Evolutionary conservation across 2,113 vertebrate genomes (phyloP).

Genomic region (Zootoca vivipara): DNA sequence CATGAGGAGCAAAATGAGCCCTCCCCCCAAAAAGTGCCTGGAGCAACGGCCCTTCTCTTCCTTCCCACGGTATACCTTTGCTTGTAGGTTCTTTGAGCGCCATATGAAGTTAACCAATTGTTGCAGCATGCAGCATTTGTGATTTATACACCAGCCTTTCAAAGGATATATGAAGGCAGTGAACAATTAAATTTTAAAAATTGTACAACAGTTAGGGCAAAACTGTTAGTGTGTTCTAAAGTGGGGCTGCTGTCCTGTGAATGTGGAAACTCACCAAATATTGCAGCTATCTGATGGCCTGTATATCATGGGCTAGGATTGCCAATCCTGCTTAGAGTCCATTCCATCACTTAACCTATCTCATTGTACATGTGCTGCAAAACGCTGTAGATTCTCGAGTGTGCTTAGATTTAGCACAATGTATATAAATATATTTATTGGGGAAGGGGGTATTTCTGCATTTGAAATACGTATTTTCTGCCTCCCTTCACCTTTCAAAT

Average conservation of each 20-base stretch:
- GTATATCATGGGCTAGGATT: not conserved
- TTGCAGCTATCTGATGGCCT: no score
- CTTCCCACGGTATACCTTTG: no score
- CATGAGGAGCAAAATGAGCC: no score
- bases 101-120: not conserved
- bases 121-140: not conserved
- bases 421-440: no score
- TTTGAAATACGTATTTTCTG: not conserved
- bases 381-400: conserved; percentile 39
- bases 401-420: no score
- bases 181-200: not conserved
- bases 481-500: not conserved
- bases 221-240: not conserved
- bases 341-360: not conserved
- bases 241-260: not conserved
- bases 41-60: no score
- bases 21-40: no score
- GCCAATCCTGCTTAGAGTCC: not conserved
- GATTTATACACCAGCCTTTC: not conserved
- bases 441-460: not conserved
- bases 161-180: not conserved
- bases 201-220: not conserved
- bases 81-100: no score
- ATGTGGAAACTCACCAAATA: not conserved
- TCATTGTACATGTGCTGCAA: conserved; percentile 30